phyloP scores from a whole-genome alignment of 2,113 vertebrate species.

The Marmota flaviventris region DNA sequence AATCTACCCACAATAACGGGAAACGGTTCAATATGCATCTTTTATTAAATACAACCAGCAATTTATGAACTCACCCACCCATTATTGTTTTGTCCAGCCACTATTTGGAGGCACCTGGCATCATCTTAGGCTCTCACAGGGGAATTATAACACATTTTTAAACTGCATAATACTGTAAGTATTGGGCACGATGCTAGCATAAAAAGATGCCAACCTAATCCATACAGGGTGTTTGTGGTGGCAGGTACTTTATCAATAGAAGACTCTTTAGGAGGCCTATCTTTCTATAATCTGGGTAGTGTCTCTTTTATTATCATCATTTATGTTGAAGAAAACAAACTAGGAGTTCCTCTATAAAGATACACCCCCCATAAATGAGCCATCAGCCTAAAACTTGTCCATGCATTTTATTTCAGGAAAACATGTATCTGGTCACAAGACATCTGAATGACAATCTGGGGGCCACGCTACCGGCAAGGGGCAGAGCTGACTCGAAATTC shows the following conservation, averaged over 20 bases:
- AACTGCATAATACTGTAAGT: not conserved
- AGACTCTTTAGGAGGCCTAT: not conserved
- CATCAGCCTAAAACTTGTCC: not conserved
- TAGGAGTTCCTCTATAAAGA: not conserved
- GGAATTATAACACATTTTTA: not conserved
- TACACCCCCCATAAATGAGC: not conserved
- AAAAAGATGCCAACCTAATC: not conserved
- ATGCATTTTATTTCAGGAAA: slow-evolving; percentile 77
- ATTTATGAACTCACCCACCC: not conserved
- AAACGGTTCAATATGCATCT: not conserved
- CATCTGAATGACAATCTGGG: slow-evolving; percentile 34
- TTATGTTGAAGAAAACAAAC: not conserved
- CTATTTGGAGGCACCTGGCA: not conserved
- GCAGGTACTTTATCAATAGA: no score
- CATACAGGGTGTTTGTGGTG: not conserved
- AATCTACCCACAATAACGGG: not conserved
- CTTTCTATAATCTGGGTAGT: not conserved
- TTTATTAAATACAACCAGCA: not conserved
- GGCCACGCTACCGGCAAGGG: slow-evolving; percentile 23
- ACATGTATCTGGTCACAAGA: not conserved
- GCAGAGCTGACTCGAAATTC: slow-evolving; percentile 5
- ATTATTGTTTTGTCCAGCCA: not conserved
- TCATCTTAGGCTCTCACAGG: not conserved
- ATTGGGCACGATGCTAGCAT: accelerated
- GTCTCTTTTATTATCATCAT: slow-evolving; percentile 3